Base-by-base conservation (phyloP, 1,140 invertebrate genomes). In the Drosophila kohkoa region DNA sequence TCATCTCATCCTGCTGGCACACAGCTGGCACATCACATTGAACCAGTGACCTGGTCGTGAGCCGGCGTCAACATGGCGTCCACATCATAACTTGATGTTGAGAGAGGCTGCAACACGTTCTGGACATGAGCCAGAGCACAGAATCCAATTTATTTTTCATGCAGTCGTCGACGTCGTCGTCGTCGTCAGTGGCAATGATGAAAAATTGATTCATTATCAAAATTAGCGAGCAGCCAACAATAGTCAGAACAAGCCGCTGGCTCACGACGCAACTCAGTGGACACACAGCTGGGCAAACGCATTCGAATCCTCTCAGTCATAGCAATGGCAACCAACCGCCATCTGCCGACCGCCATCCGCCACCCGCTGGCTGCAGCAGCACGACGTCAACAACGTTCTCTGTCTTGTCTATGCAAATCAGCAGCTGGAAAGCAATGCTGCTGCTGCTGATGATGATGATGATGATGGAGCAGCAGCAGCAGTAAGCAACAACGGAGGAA, bases 181-280 rank as follows among this genome's bases (percentile, higher is more conserved):
- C 32, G 32, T 32, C 6, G 67, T 65, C 82, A 70, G 72, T 75
- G 82, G 83, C 81, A 85, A 85, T 85, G 81, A 83, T 87, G 83
- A 87, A 89, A 89, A 89, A 89, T 89, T 89, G 85, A 89, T 89
- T 89, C 85, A 89, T 89, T 89, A 89, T 89, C 81, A 89, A 89
- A 89, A 89, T 89, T 89, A 89, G 85, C 86, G 78, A 89, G 85
- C 76, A 81, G 73, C 58, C 77, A 78, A 81, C 79, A 81, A 81
- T 75, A 67, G 72, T 70, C 60, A 79, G 78, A 89, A 88, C 85
- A 88, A 87, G 83, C 77, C 82, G 64, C 65, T 82, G 77, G 43
- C 83, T 87, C 83, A 87, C 83, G 83, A 87, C 67, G 76, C 68
- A 65, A 58, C 48, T 51, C 54, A 20, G 48, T 25, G 15, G 57